Evolutionary conservation across 2,888 invertebrate species (phyloP).

Genomic region (Agrochola lota): DNA sequence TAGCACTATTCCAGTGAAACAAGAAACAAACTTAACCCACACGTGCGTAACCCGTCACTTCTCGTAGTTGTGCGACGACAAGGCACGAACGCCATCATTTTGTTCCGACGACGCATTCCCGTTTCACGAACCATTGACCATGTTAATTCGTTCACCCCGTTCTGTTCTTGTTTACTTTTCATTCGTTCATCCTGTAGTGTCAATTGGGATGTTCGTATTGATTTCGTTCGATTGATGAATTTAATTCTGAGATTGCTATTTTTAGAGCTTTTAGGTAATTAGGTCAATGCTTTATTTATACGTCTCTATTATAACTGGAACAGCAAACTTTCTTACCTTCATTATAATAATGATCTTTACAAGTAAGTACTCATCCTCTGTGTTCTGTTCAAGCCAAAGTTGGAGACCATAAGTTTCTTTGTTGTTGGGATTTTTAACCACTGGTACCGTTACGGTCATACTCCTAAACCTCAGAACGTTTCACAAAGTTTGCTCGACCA

Average conservation of each 20-base stretch:
- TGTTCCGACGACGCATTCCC: constrained; percentile 33
- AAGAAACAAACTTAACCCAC: constrained; percentile 7
- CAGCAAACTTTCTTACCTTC: background rate
- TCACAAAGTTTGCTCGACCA: constrained; percentile 5
- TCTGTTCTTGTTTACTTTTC: constrained; percentile 59
- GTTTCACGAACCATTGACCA: constrained; percentile 67
- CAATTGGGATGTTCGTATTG: constrained; percentile 24
- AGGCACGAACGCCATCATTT: constrained; percentile 28
- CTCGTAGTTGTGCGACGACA: constrained; percentile 32
- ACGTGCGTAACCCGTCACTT: constrained; percentile 21
- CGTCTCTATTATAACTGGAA: background rate
- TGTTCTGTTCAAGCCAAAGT: background rate
- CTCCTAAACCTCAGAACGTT: background rate
- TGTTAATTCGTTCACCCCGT: constrained; percentile 60
- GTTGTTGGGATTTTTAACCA: background rate
- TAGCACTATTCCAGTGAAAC: background rate
- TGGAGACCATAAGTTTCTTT: background rate
- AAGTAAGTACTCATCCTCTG: background rate
- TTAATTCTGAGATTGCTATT: constrained; percentile 15
- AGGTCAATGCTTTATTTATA: background rate
- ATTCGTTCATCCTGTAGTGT: constrained; percentile 16
- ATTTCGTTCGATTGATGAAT: constrained; percentile 12
- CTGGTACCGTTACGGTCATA: background rate
- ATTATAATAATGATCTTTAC: background rate
- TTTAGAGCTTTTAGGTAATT: constrained; percentile 8